Evolutionary conservation across 2,888 invertebrate genomes (phyloP).

Genomic region (Brenthis hecate): DNA sequence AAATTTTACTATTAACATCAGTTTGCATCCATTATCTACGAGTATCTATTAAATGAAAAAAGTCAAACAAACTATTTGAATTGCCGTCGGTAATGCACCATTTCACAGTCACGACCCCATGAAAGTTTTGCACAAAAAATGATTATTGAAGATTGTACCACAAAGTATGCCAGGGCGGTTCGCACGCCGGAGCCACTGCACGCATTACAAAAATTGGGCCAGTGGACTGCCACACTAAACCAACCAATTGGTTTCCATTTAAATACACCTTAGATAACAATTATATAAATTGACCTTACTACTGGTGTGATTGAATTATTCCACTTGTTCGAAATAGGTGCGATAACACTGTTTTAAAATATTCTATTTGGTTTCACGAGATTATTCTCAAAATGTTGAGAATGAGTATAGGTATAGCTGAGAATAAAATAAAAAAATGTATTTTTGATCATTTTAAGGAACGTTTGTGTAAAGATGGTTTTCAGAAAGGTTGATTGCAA

Average conservation of each 20-base stretch:
- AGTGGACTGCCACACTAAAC: conserved; percentile 56
- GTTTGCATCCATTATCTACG: conserved; percentile 55
- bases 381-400: no score
- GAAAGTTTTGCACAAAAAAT: conserved; percentile 67
- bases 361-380: no score
- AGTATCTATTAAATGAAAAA: conserved; percentile 46
- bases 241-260: conserved; percentile 58
- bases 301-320: no score
- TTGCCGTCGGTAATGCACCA: conserved; percentile 68
- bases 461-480: no score
- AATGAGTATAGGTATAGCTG: no score
- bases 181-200: conserved; percentile 60
- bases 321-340: no score
- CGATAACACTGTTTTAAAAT: no score
- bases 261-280: conserved; percentile 4
- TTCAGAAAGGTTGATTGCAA: no score
- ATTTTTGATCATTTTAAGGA: no score
- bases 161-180: conserved; percentile 73
- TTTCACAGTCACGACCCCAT: conserved; percentile 76
- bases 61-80: conserved; percentile 60
- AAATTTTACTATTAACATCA: conserved; percentile 40
- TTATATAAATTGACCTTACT: no score
- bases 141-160: conserved; percentile 41
- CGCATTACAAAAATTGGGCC: conserved; percentile 69
- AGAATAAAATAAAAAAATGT: no score